Conservation (phyloP, 2,113 vertebrate genomes). For the Sinocyclocheilus rhinocerous region DNA sequence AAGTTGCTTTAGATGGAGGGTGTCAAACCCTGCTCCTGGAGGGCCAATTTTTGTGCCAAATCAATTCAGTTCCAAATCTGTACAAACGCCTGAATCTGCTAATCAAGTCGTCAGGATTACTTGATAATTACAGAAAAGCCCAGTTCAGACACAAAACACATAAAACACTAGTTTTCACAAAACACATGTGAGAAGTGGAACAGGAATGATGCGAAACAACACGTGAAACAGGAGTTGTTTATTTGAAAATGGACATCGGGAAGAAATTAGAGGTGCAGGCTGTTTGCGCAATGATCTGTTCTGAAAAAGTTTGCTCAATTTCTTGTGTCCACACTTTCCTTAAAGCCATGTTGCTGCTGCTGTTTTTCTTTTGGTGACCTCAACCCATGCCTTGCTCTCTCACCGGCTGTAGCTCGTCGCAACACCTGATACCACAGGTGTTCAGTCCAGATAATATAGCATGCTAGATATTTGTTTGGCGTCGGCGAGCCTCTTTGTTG, state of each 20-base stretch:
- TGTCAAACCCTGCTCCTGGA: neutral
- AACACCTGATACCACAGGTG: too few species aligned
- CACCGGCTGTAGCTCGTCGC: too few species aligned
- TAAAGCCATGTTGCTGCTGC: neutral
- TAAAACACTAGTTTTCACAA: neutral
- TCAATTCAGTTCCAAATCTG: neutral
- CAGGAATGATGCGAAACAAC: neutral
- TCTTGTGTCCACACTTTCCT: neutral
- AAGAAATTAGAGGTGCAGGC: neutral
- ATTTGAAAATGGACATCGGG: neutral
- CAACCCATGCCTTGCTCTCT: neutral
- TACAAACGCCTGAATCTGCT: neutral
- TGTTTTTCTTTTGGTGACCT: conserved; percentile 13
- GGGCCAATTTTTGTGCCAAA: neutral
- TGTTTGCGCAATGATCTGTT: too few species aligned
- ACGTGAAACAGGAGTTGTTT: neutral
- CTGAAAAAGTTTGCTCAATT: neutral
- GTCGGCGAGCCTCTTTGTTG: neutral
- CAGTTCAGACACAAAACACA: neutral
- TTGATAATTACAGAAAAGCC: neutral
- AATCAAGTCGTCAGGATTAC: neutral
- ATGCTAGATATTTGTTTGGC: neutral
- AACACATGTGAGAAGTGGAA: too few species aligned
- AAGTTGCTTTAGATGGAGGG: neutral
- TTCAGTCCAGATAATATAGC: neutral